Percentiles rank a stretch among this genome's conserved stretches.
phyloP scores from a whole-genome alignment of 1,140 invertebrate genomes.

The Rhagoletis pomonella region DNA sequence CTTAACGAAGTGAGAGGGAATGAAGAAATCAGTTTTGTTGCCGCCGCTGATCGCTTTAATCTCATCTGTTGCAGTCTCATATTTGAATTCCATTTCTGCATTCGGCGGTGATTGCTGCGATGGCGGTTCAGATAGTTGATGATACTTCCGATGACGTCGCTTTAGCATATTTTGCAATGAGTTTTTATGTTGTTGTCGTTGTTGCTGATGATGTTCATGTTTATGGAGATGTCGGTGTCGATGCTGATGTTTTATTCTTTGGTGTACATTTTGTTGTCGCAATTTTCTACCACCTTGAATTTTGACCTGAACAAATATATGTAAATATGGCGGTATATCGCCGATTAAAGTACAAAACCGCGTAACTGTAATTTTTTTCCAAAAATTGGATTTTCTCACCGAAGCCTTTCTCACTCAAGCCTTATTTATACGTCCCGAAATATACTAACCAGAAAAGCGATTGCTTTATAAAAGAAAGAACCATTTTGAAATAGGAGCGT shows the following conservation, averaged over 20 bases:
- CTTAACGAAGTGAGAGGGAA: slow-evolving; percentile 71
- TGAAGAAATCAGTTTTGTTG: background rate
- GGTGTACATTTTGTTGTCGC: slow-evolving; percentile 54
- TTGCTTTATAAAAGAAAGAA: too few relatives aligned
- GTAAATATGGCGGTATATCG: too few relatives aligned
- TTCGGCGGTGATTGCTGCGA: background rate
- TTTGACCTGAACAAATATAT: slow-evolving; percentile 61
- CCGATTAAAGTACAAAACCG: too few relatives aligned
- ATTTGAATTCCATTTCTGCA: slow-evolving; percentile 66
- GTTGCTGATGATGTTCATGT: background rate
- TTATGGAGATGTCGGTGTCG: background rate
- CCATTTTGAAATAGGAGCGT: too few relatives aligned
- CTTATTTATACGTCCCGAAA: too few relatives aligned
- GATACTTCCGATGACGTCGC: background rate
- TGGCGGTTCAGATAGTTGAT: background rate
- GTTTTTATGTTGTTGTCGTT: slow-evolving; percentile 51
- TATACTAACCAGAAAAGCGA: too few relatives aligned
- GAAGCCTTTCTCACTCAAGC: too few relatives aligned
- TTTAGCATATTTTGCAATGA: background rate
- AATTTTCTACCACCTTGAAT: slow-evolving; percentile 72
- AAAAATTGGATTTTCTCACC: too few relatives aligned
- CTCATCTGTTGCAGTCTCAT: slow-evolving; percentile 60
- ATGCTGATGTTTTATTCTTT: slow-evolving; percentile 9
- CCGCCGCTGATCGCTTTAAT: background rate
- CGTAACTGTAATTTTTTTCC: too few relatives aligned